Conservation (phyloP, 2,113 vertebrate species). For the Pogona vitticeps region DNA sequence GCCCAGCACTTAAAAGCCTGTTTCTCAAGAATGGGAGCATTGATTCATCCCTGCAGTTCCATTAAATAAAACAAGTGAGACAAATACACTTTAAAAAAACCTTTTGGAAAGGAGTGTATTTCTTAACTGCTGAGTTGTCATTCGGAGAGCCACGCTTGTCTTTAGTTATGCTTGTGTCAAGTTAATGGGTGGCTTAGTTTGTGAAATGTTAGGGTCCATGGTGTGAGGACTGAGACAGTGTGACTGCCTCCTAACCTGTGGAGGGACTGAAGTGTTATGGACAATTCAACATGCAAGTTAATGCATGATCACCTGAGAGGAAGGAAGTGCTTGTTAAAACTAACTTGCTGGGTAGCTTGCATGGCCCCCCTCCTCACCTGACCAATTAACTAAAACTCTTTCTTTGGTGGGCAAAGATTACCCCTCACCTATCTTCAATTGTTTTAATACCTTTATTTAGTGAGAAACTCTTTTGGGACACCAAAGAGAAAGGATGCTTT, state of each 20-base stretch:
- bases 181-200: no score
- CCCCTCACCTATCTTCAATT: no score
- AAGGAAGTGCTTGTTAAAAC: no score
- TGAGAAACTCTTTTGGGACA: no score
- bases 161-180: slow-evolving; percentile 17
- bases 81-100: slow-evolving; percentile 47
- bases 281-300: no score
- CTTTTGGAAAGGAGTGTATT: slow-evolving; percentile 25
- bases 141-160: background rate
- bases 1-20: slow-evolving; percentile 51
- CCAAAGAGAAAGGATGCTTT: no score
- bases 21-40: slow-evolving; percentile 53
- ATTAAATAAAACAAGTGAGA: slow-evolving; percentile 57
- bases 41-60: slow-evolving; percentile 33
- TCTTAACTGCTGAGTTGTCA: slow-evolving; percentile 5
- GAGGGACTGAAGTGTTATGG: background rate
- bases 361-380: no score
- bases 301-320: background rate
- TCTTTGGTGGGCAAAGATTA: no score
- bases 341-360: no score
- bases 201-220: background rate
- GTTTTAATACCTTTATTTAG: no score
- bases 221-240: background rate
- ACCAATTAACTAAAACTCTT: no score
- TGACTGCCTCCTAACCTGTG: background rate